Conservation (phyloP, 2,113 vertebrate genomes). For the Pogona vitticeps region DNA sequence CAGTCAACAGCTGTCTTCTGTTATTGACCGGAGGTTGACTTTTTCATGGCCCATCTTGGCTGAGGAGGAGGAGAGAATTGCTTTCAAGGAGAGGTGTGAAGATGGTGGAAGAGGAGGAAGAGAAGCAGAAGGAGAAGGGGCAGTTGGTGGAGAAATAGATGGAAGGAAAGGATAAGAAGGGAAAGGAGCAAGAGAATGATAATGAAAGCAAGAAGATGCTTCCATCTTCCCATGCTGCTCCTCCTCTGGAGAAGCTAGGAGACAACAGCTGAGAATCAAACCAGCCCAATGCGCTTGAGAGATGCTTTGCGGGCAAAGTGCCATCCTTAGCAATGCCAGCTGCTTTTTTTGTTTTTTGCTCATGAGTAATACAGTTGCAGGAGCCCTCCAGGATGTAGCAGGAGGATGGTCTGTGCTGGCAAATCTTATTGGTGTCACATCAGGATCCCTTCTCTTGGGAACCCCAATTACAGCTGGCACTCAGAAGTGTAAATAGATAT, state of each 20-base stretch:
- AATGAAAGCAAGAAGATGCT: too few species aligned
- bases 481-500: too few species aligned
- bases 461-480: too few species aligned
- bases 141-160: not conserved
- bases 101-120: not conserved
- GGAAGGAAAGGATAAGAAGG: not conserved
- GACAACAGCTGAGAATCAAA: slow-evolving; percentile 30
- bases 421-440: too few species aligned
- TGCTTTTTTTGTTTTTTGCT: slow-evolving; percentile 49
- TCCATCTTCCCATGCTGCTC: too few species aligned
- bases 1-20: too few species aligned
- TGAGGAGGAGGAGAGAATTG: too few species aligned
- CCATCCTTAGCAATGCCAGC: slow-evolving; percentile 24
- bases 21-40: too few species aligned
- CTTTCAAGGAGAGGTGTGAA: too few species aligned
- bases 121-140: not conserved
- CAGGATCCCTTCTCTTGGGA: too few species aligned
- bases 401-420: too few species aligned
- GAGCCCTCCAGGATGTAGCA: slow-evolving; percentile 7
- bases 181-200: not conserved
- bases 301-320: slow-evolving; percentile 38
- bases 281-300: not conserved
- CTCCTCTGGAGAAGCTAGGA: slow-evolving; percentile 8
- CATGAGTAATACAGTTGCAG: slow-evolving; percentile 51
- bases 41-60: too few species aligned